phyloP scores from a whole-genome alignment of 2,113 vertebrate genomes.

The Helogale parvula region DNA sequence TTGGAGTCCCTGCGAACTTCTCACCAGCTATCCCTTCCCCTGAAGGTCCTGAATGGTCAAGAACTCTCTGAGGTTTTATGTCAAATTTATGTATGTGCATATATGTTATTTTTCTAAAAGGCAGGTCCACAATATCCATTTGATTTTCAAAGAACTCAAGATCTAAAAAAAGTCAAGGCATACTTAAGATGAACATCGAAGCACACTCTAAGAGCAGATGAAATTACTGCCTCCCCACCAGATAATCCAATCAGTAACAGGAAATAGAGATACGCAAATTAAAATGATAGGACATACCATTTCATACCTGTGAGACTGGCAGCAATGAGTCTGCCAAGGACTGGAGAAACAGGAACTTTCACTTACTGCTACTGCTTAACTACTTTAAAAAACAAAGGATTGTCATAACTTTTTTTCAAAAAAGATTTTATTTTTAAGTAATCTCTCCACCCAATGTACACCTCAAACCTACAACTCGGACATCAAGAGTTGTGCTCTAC shows the following conservation, averaged over 20 bases:
- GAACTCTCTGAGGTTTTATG: not conserved
- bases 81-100: not conserved
- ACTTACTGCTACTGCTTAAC: not conserved
- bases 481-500: not conserved
- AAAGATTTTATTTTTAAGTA: not conserved
- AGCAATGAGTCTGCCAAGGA: not conserved
- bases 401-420: not conserved
- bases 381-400: not conserved
- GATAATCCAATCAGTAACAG: not conserved
- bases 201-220: not conserved
- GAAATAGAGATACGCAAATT: not conserved
- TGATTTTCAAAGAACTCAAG: slow-evolving; percentile 32
- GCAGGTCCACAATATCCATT: not conserved
- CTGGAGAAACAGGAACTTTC: not conserved
- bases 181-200: slow-evolving; percentile 10
- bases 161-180: not conserved
- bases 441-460: not conserved
- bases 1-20: not conserved
- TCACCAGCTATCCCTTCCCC: not conserved
- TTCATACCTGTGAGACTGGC: not conserved
- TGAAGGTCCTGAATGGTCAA: not conserved
- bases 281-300: not conserved
- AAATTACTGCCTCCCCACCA: not conserved
- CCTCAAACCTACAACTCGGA: not conserved
- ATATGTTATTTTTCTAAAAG: not conserved